Evolutionary conservation across 2,888 invertebrate species (phyloP).

Genomic region (Alitta virens): DNA sequence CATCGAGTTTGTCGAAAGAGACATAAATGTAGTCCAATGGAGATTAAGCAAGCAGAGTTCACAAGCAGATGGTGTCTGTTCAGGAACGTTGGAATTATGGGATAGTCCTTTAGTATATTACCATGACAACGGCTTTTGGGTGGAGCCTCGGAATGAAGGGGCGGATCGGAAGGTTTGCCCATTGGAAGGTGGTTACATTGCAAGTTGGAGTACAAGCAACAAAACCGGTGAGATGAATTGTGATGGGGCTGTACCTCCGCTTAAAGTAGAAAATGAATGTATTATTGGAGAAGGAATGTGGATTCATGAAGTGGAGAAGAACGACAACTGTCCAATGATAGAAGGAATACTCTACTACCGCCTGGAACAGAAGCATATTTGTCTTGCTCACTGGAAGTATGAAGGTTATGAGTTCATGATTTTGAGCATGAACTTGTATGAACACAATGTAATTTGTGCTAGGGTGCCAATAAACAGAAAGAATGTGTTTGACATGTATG

Average conservation of each 20-base stretch:
- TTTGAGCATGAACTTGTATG: neutral
- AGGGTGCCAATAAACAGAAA: neutral
- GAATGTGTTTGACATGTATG: neutral
- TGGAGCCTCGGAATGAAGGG: slow-evolving; percentile 6
- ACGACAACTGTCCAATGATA: neutral
- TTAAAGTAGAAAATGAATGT: slow-evolving; percentile 9
- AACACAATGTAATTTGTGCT: slow-evolving; percentile 2
- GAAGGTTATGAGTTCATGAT: slow-evolving; percentile 6
- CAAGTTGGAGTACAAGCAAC: slow-evolving; percentile 1
- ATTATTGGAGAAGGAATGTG: slow-evolving; percentile 10
- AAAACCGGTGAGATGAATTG: neutral
- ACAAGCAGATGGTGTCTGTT: neutral
- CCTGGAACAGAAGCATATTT: neutral
- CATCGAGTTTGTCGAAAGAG: neutral
- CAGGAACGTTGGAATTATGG: neutral
- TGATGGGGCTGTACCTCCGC: neutral
- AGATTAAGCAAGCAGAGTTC: neutral
- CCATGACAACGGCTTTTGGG: slow-evolving; percentile 6
- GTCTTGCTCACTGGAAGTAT: slow-evolving; percentile 7
- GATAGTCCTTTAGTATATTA: slow-evolving; percentile 8
- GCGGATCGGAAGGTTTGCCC: slow-evolving; percentile 1
- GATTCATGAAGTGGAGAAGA: neutral
- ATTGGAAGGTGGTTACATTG: slow-evolving; percentile 1
- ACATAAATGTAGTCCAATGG: slow-evolving; percentile 4
- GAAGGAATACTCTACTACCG: neutral